A percentile compares a stretch with the other conserved stretches of the same genome.
These are phyloP conservation scores for Mythimna impura DNA, from an alignment of 2,888 invertebrate species.

Conservation along the genomic window DNA sequence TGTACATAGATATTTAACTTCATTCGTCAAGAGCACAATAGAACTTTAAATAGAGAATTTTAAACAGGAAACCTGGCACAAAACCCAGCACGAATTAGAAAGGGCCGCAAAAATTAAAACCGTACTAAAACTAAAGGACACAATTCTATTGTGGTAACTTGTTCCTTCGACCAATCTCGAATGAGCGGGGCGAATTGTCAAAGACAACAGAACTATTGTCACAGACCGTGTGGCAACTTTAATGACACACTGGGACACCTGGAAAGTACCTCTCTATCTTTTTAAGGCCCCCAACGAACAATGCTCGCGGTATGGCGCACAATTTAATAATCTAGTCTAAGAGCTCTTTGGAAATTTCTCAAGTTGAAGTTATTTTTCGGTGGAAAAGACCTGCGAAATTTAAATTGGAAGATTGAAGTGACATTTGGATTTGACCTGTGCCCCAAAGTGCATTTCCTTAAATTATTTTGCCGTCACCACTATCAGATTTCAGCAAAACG, in stretches of 20 bases:
- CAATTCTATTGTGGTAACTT: slow-evolving; percentile 83
- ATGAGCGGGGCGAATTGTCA: slow-evolving; percentile 79
- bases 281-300: slow-evolving; percentile 55
- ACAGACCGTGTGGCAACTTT: slow-evolving; percentile 61
- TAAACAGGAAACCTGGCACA: slow-evolving; percentile 39
- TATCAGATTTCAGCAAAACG: no score
- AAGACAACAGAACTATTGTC: slow-evolving; percentile 74
- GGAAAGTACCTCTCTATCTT: slow-evolving; percentile 47
- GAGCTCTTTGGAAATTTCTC: slow-evolving; percentile 11
- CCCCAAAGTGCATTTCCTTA: not conserved
- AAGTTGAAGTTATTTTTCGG: not conserved
- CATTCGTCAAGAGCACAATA: slow-evolving; percentile 8
- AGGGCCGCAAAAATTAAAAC: slow-evolving; percentile 43
- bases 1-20: no score
- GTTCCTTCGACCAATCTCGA: slow-evolving; percentile 68
- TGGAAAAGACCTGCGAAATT: not conserved
- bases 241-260: slow-evolving; percentile 66
- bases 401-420: not conserved
- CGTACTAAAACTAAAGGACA: slow-evolving; percentile 69
- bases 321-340: slow-evolving; percentile 41
- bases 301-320: slow-evolving; percentile 29
- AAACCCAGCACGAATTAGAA: slow-evolving; percentile 43
- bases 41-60: slow-evolving; percentile 9
- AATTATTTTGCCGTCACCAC: no score
- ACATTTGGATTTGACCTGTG: not conserved